Conservation (phyloP, 2,888 invertebrate species). For the Gasteruption jaculator region DNA sequence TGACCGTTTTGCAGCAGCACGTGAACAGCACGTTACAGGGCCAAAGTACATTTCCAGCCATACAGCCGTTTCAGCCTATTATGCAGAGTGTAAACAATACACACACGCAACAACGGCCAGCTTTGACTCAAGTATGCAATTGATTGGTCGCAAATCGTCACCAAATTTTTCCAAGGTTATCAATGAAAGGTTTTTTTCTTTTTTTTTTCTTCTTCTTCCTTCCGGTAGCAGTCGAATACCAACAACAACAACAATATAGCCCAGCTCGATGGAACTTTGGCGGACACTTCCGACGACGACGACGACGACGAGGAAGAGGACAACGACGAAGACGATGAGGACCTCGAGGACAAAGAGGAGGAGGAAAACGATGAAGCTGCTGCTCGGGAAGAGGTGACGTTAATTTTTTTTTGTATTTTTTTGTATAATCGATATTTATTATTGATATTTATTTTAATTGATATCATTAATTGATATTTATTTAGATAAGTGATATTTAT, state of each 20-base stretch:
- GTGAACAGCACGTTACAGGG: slow-evolving; percentile 74
- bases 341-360: slow-evolving; percentile 52
- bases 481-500: no score
- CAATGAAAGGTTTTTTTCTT: no score
- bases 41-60: slow-evolving; percentile 50
- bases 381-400: slow-evolving; percentile 45
- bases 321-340: slow-evolving; percentile 54
- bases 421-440: slow-evolving; percentile 3
- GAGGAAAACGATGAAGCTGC: slow-evolving; percentile 50
- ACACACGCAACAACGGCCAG: slow-evolving; percentile 36
- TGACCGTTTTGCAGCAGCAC: slow-evolving; percentile 81
- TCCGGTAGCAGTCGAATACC: no score
- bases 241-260: slow-evolving; percentile 43
- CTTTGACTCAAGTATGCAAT: slow-evolving; percentile 36
- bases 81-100: slow-evolving; percentile 36
- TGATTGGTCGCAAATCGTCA: slow-evolving; percentile 1
- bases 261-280: slow-evolving; percentile 61
- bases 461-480: no score
- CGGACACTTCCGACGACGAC: slow-evolving; percentile 72
- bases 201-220: no score
- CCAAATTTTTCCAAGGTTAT: slow-evolving; percentile 1
- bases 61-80: slow-evolving; percentile 42
- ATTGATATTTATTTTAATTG: background rate
- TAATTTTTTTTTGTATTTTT: background rate
- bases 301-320: slow-evolving; percentile 69